A percentile compares a stretch with the other conserved stretches of the same genome.
These are phyloP conservation scores for Azemiops feae DNA, from an alignment of 2,113 vertebrate species.

Conservation along the genomic window DNA sequence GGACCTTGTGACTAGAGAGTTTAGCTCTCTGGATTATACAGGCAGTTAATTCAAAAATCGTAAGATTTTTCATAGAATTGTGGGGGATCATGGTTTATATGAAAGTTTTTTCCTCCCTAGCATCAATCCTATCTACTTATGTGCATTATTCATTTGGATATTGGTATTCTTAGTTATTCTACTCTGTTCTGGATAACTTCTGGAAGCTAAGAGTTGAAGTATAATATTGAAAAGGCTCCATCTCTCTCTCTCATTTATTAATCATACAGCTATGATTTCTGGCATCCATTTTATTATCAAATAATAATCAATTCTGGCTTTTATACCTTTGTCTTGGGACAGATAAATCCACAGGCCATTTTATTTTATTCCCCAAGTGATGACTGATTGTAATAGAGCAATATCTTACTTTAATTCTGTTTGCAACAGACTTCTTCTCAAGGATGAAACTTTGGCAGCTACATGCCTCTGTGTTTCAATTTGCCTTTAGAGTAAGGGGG, in stretches of 20 bases:
- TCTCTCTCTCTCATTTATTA: not conserved
- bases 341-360: not conserved
- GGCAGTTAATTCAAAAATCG: not conserved
- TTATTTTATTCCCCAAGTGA: not conserved
- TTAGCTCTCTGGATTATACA: not conserved
- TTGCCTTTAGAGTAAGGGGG: too few species aligned
- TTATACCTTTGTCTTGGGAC: not conserved
- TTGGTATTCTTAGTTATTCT: not conserved
- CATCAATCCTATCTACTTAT: not conserved
- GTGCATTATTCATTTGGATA: not conserved
- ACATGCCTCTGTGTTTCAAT: too few species aligned
- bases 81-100: not conserved
- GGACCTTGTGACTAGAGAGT: not conserved
- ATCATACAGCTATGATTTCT: not conserved
- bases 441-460: too few species aligned
- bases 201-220: not conserved
- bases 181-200: not conserved
- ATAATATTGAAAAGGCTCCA: not conserved
- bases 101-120: not conserved
- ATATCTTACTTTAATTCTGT: not conserved
- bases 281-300: not conserved
- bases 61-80: not conserved
- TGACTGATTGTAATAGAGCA: not conserved
- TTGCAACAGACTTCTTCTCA: not conserved
- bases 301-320: not conserved